Evolutionary conservation across 1,140 invertebrate genomes (phyloP).

Genomic region (Probaryconus sp.): DNA sequence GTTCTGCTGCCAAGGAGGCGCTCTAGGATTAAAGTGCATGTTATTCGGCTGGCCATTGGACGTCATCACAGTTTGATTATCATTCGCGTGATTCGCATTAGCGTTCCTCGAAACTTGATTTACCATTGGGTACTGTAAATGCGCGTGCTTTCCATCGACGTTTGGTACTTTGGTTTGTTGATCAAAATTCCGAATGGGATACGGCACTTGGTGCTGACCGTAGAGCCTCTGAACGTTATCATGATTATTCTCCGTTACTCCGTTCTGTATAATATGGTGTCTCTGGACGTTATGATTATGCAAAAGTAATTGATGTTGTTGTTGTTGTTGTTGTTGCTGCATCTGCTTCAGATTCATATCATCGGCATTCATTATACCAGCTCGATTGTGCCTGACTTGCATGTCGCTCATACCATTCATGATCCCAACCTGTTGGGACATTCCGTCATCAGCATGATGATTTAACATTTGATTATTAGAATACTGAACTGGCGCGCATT

Average conservation of each 20-base stretch:
- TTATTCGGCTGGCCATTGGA: slow-evolving; percentile 45
- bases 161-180: slow-evolving; percentile 54
- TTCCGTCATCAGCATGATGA: slow-evolving; percentile 66
- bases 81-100: slow-evolving; percentile 62
- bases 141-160: slow-evolving; percentile 58
- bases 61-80: slow-evolving; percentile 63
- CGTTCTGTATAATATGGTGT: slow-evolving; percentile 71
- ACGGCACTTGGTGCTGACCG: slow-evolving; percentile 78
- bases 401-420: slow-evolving; percentile 70
- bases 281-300: slow-evolving; percentile 74
- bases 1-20: slow-evolving; percentile 82
- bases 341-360: slow-evolving; percentile 73
- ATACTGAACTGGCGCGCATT: slow-evolving; percentile 69
- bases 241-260: slow-evolving; percentile 69
- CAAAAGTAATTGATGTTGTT: slow-evolving; percentile 70
- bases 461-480: slow-evolving; percentile 68
- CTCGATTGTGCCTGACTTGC: slow-evolving; percentile 61
- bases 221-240: slow-evolving; percentile 80
- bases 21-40: slow-evolving; percentile 76
- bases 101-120: slow-evolving; percentile 67
- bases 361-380: slow-evolving; percentile 63
- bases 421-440: slow-evolving; percentile 67
- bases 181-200: slow-evolving; percentile 69
- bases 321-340: slow-evolving; percentile 69
- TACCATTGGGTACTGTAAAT: slow-evolving; percentile 67